Conservation (phyloP, 2,888 invertebrate genomes). For the Lathronympha strigana region DNA sequence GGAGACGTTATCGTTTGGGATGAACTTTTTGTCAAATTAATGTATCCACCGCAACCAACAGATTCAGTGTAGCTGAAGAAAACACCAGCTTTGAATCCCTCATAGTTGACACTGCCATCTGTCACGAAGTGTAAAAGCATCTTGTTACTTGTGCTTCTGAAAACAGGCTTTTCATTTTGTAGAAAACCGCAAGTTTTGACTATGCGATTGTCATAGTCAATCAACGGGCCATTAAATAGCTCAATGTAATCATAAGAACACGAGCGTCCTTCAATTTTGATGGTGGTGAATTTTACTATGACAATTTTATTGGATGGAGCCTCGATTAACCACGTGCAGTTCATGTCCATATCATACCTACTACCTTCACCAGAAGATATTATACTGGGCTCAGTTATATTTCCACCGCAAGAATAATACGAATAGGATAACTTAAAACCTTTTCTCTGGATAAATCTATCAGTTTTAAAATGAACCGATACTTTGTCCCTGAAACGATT, state of each 20-base stretch:
- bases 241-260: conserved; percentile 86
- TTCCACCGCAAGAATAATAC: conserved; percentile 88
- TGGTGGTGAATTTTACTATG: conserved; percentile 85
- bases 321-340: conserved; percentile 91
- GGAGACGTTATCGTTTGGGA: conserved; percentile 70
- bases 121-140: conserved; percentile 83
- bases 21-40: conserved; percentile 78
- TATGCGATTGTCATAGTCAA: conserved; percentile 71
- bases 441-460: conserved; percentile 75
- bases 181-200: conserved; percentile 88
- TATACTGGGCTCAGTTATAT: conserved; percentile 84
- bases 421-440: conserved; percentile 87
- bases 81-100: conserved; percentile 85
- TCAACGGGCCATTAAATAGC: conserved; percentile 78
- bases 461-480: conserved; percentile 83
- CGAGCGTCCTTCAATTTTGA: conserved; percentile 78
- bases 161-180: conserved; percentile 71
- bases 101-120: conserved; percentile 68
- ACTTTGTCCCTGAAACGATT: conserved; percentile 61
- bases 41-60: conserved; percentile 88
- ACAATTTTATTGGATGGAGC: conserved; percentile 87
- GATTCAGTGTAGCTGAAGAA: conserved; percentile 82
- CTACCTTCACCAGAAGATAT: conserved; percentile 80
- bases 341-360: conserved; percentile 80
- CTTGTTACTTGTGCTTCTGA: conserved; percentile 85